Conservation (phyloP, 2,888 invertebrate species). For the Villa cingulata region DNA sequence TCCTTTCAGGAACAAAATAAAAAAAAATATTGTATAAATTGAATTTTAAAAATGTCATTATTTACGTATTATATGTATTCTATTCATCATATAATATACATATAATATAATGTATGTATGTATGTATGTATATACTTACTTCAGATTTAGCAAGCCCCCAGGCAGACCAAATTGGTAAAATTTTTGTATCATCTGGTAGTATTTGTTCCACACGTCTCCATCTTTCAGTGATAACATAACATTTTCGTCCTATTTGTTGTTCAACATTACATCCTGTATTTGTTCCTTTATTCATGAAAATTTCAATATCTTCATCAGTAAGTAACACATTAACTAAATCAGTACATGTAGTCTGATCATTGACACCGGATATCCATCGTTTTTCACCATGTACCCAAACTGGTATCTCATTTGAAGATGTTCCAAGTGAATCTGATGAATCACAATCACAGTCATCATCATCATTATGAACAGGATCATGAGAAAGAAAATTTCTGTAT, state of each 20-base stretch:
- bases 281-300: background rate
- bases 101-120: too few species aligned
- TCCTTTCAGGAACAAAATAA: too few species aligned
- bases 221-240: slow-evolving; percentile 54
- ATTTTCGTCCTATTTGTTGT: slow-evolving; percentile 18
- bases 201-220: slow-evolving; percentile 62
- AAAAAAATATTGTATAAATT: too few species aligned
- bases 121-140: slow-evolving; percentile 30
- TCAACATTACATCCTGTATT: too few species aligned
- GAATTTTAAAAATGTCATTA: too few species aligned
- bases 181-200: slow-evolving; percentile 50
- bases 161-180: slow-evolving; percentile 58
- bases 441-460: slow-evolving; percentile 14
- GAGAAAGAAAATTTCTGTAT: too few species aligned
- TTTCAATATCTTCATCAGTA: slow-evolving; percentile 35
- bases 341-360: slow-evolving; percentile 61
- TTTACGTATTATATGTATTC: too few species aligned
- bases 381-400: slow-evolving; percentile 64
- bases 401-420: slow-evolving; percentile 47
- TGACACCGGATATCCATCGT: slow-evolving; percentile 68
- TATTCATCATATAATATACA: too few species aligned
- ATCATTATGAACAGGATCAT: slow-evolving; percentile 8
- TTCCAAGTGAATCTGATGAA: slow-evolving; percentile 23
- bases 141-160: slow-evolving; percentile 56
- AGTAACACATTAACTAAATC: slow-evolving; percentile 63